These are phyloP conservation scores for Oreochromis mossambicus DNA, from an alignment of 2,797 vertebrate genomes.

Conservation along the genomic window DNA sequence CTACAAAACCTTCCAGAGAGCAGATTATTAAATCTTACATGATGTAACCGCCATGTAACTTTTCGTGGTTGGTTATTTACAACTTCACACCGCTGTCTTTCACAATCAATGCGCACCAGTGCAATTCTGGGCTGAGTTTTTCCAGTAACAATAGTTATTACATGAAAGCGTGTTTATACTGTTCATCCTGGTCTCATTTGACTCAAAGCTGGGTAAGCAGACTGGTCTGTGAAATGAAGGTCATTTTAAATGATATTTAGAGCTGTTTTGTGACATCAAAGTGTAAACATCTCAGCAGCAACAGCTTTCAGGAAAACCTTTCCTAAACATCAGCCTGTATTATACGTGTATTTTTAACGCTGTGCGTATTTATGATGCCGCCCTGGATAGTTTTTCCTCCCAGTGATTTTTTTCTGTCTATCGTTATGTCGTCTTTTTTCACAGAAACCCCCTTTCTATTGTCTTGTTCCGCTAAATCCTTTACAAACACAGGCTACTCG, in stretches of 20 bases:
- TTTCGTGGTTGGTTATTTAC: not conserved
- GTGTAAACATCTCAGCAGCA: not conserved
- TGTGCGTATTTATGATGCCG: not conserved
- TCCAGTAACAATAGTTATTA: not conserved
- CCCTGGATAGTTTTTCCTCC: not conserved
- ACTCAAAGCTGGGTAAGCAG: not conserved
- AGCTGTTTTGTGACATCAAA: not conserved
- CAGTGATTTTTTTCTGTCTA: not conserved
- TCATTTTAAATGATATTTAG: not conserved
- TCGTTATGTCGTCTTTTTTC: not conserved
- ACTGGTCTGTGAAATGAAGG: not conserved
- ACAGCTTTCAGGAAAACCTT: not conserved
- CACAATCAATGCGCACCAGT: fast-evolving
- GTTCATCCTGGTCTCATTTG: not conserved
- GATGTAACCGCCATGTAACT: no score
- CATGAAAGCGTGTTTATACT: not conserved
- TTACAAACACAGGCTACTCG: not conserved
- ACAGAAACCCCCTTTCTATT: not conserved
- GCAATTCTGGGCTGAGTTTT: not conserved
- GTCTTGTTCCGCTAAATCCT: not conserved
- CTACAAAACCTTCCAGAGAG: not conserved
- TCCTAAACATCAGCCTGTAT: not conserved
- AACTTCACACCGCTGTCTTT: not conserved
- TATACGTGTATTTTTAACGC: not conserved
- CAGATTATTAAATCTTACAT: not conserved